These are phyloP conservation scores for Gallinago jamesoni DNA, from an alignment of 2,113 vertebrate species.

Conservation along the genomic window DNA sequence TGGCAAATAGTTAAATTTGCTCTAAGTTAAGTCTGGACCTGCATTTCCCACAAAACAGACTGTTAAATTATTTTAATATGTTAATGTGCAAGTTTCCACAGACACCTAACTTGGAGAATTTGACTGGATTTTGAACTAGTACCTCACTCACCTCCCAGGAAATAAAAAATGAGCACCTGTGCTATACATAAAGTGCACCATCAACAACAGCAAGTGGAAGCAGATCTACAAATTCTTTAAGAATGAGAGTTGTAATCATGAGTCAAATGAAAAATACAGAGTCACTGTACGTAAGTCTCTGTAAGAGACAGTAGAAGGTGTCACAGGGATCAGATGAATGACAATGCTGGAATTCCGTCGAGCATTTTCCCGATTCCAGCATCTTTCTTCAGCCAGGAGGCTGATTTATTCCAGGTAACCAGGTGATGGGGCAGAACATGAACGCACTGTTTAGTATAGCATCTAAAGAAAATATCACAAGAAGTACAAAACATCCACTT, in stretches of 20 bases:
- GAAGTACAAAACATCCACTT: not conserved
- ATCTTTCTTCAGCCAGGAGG: not conserved
- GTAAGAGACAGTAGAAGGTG: not conserved
- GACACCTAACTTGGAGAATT: not conserved
- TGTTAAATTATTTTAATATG: not conserved
- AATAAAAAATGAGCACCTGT: not conserved
- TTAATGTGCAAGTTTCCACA: not conserved
- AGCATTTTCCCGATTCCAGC: not conserved
- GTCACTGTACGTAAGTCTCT: not conserved
- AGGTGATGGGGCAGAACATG: not conserved
- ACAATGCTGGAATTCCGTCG: not conserved
- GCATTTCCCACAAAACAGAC: not conserved
- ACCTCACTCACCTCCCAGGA: rapidly evolving
- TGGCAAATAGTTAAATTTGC: not conserved
- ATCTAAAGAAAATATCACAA: not conserved
- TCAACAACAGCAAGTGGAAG: rapidly evolving
- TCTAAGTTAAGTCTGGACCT: not conserved
- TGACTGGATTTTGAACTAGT: not conserved
- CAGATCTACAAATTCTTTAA: not conserved
- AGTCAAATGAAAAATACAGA: not conserved
- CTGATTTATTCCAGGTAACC: rapidly evolving
- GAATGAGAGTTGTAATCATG: not conserved
- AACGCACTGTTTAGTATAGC: not conserved
- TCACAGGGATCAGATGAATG: not conserved
- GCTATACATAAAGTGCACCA: not conserved